Conservation (phyloP, 2,888 invertebrate genomes). For the Melipona beecheii region DNA sequence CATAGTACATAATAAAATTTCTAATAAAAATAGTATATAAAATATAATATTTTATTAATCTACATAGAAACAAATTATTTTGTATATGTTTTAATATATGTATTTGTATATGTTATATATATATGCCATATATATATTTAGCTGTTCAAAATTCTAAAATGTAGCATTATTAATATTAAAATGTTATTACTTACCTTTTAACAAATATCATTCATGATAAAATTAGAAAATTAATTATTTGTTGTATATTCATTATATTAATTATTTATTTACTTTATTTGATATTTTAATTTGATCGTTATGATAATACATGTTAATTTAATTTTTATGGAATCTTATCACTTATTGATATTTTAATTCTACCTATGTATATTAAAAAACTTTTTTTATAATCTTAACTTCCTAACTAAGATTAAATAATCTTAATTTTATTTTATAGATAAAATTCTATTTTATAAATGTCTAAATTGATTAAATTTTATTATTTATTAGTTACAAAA, state of each 20-base stretch:
- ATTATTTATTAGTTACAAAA: not conserved
- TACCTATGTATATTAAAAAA: not conserved
- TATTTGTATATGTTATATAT: no score
- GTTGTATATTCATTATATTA: not conserved
- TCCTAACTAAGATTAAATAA: no score
- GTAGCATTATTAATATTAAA: not conserved
- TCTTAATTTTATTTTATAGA: not conserved
- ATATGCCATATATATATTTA: not conserved
- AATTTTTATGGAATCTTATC: not conserved
- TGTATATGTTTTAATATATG: not conserved
- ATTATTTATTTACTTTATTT: not conserved
- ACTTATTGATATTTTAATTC: not conserved
- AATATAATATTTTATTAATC: not conserved
- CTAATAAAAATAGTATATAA: not conserved
- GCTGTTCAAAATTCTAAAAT: not conserved
- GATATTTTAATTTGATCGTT: not conserved
- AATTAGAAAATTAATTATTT: not conserved
- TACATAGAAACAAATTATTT: not conserved
- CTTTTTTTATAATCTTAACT: not conserved
- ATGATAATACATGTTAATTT: not conserved
- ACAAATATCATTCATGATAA: not conserved
- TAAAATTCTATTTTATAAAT: not conserved
- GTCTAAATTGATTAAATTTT: not conserved
- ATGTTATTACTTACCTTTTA: not conserved
- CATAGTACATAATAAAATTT: not conserved